Evolutionary conservation across 1,140 invertebrate species (phyloP).

Genomic region (Hypothenemus hampei): DNA sequence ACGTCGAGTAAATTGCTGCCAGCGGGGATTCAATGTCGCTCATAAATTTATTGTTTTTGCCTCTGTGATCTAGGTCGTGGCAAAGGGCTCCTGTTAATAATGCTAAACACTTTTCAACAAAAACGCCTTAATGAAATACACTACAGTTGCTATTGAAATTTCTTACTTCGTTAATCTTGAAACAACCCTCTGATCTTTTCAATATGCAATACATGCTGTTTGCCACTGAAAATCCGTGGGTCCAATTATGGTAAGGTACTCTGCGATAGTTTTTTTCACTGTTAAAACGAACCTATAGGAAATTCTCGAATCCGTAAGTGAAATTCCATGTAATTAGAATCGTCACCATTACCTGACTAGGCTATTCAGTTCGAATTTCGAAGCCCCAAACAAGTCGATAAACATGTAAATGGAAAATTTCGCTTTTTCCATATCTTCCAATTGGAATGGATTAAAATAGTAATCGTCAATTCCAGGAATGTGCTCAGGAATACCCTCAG

Average conservation of each 20-base stretch:
- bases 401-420: slow-evolving; percentile 74
- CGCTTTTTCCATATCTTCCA: slow-evolving; percentile 65
- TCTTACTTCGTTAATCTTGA: slow-evolving; percentile 56
- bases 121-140: too few species aligned
- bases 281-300: slow-evolving; percentile 62
- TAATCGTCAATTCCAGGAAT: slow-evolving; percentile 54
- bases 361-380: slow-evolving; percentile 53
- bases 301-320: too few species aligned
- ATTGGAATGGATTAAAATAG: slow-evolving; percentile 64
- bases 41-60: slow-evolving; percentile 83
- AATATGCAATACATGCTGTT: slow-evolving; percentile 77
- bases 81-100: slow-evolving; percentile 75
- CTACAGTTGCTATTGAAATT: not conserved
- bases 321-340: too few species aligned
- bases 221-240: slow-evolving; percentile 79
- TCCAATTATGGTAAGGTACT: slow-evolving; percentile 83
- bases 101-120: slow-evolving; percentile 71
- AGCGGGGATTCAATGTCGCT: slow-evolving; percentile 73
- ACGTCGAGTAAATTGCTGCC: slow-evolving; percentile 76
- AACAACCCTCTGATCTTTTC: slow-evolving; percentile 54
- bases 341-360: slow-evolving; percentile 50
- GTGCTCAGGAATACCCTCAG: slow-evolving; percentile 42
- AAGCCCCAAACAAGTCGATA: slow-evolving; percentile 54
- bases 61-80: slow-evolving; percentile 80
- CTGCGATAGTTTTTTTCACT: slow-evolving; percentile 76